A percentile compares a stretch with the other conserved stretches of the same genome.
Conservation (phyloP, 1,140 invertebrate species). For the Diorhabda elongata region DNA sequence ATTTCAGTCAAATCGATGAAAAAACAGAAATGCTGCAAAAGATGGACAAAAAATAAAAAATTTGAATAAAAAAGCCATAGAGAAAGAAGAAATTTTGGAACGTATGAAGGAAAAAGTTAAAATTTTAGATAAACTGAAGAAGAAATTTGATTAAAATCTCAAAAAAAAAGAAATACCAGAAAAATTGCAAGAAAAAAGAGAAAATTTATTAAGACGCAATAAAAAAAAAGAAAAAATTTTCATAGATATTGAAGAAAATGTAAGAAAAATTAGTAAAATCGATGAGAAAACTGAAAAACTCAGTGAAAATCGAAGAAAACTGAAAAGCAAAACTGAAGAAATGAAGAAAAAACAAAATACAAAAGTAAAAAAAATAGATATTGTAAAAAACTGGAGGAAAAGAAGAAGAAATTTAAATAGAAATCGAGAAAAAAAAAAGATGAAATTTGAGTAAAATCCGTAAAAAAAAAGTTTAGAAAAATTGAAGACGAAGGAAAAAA, state of each 20-base stretch:
- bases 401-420: slow-evolving; percentile 40
- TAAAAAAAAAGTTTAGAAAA: slow-evolving; percentile 37
- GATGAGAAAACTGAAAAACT: too few relatives aligned
- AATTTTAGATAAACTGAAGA: slow-evolving; percentile 20
- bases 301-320: slow-evolving; percentile 28
- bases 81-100: slow-evolving; percentile 30
- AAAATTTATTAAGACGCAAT: too few relatives aligned
- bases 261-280: too few relatives aligned
- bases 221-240: too few relatives aligned
- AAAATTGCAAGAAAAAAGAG: not conserved
- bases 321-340: too few relatives aligned
- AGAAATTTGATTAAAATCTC: not conserved
- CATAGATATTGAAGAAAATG: too few relatives aligned
- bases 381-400: slow-evolving; percentile 29
- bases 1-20: slow-evolving; percentile 15
- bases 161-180: not conserved
- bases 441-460: slow-evolving; percentile 38
- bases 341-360: too few relatives aligned
- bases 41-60: not conserved
- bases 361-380: too few relatives aligned
- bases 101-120: slow-evolving; percentile 39
- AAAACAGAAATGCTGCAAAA: slow-evolving; percentile 21
- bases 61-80: slow-evolving; percentile 29
- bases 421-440: slow-evolving; percentile 31
- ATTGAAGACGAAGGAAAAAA: slow-evolving; percentile 19